A percentile compares a stretch with the other conserved stretches of the same genome.
phyloP scores from a whole-genome alignment of 2,888 invertebrate species.

The Meiosimyza decipiens region DNA sequence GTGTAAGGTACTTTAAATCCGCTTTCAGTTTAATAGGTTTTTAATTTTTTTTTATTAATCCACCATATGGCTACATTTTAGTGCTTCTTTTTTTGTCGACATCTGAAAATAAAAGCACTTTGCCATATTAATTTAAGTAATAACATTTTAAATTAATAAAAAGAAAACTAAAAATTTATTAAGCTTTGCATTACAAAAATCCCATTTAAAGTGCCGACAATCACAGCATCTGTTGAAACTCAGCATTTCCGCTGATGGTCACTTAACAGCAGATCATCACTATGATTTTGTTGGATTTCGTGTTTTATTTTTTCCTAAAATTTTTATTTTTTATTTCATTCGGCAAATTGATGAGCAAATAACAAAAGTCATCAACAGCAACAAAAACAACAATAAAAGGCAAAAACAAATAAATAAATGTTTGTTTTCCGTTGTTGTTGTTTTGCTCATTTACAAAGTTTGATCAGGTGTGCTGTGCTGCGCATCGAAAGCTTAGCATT shows the following conservation, averaged over 20 bases:
- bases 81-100: no score
- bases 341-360: conserved; percentile 11
- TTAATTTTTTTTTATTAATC: no score
- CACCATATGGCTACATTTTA: no score
- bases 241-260: not conserved
- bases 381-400: conserved; percentile 14
- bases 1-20: no score
- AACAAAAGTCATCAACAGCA: not conserved
- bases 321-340: not conserved
- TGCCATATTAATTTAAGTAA: no score
- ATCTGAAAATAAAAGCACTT: no score
- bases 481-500: not conserved
- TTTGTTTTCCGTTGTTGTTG: conserved; percentile 5
- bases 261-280: conserved; percentile 9
- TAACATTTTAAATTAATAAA: no score
- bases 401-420: conserved; percentile 12
- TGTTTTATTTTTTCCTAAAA: not conserved
- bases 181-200: not conserved
- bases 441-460: conserved; percentile 39
- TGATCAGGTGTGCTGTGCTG: conserved; percentile 3
- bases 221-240: conserved; percentile 8
- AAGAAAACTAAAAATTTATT: no score
- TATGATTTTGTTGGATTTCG: not conserved
- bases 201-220: not conserved
- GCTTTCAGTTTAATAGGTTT: no score